Evolutionary conservation across 1,140 invertebrate species (phyloP).

Genomic region (Drosophila dunni): DNA sequence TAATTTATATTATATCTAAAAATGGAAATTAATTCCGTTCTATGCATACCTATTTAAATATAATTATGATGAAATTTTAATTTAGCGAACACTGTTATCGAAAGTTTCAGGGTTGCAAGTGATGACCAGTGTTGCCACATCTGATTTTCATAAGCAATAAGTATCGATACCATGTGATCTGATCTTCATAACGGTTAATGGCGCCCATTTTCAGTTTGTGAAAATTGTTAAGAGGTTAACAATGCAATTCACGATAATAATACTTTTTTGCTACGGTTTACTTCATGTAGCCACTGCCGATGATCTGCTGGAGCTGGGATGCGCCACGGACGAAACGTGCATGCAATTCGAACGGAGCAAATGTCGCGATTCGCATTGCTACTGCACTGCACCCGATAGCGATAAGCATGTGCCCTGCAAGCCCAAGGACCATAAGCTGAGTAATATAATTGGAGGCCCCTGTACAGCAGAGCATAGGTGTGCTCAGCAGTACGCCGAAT

Average conservation of each 20-base stretch:
- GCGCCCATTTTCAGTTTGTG: slow-evolving; percentile 8
- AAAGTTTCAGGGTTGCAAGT: slow-evolving; percentile 7
- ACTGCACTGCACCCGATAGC: slow-evolving; percentile 33
- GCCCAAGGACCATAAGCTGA: slow-evolving; percentile 56
- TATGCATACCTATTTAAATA: too few relatives aligned
- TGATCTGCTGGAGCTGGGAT: slow-evolving; percentile 58
- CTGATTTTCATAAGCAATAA: neutral
- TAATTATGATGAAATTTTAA: neutral
- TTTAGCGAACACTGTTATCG: neutral
- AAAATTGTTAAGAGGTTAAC: neutral
- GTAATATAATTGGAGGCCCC: slow-evolving; percentile 69
- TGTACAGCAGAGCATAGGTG: slow-evolving; percentile 57
- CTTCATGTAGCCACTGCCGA: neutral
- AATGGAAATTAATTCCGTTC: too few relatives aligned
- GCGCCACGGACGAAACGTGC: slow-evolving; percentile 48
- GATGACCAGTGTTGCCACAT: slow-evolving; percentile 13
- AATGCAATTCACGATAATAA: slow-evolving; percentile 25
- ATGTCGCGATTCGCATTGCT: slow-evolving; percentile 40
- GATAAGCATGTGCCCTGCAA: slow-evolving; percentile 27
- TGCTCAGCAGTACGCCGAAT: slow-evolving; percentile 45
- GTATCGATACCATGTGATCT: slow-evolving; percentile 18
- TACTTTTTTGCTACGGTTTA: neutral
- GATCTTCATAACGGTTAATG: slow-evolving; percentile 55
- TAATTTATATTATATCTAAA: too few relatives aligned
- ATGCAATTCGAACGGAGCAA: slow-evolving; percentile 28